phyloP scores from a whole-genome alignment of 2,797 vertebrate species.

The Hydrophis major region DNA sequence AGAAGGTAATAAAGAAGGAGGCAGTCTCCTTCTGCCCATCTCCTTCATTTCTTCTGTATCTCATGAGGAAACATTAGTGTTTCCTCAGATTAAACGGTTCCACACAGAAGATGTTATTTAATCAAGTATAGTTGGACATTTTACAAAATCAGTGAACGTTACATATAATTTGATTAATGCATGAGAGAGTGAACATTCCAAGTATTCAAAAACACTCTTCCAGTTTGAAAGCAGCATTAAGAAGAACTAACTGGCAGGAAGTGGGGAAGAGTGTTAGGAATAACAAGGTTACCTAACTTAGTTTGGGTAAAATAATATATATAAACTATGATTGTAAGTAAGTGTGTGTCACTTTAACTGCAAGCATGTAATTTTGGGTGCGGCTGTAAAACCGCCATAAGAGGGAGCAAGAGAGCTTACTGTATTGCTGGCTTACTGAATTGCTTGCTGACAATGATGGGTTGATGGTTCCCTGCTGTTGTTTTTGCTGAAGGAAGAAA shows the following conservation, averaged over 20 bases:
- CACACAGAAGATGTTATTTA: background rate
- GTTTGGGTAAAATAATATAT: no score
- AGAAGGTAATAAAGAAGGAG: background rate
- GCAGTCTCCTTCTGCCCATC: background rate
- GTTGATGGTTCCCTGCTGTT: no score
- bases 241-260: background rate
- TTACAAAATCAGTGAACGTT: background rate
- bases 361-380: no score
- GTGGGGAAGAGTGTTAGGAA: background rate
- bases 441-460: no score
- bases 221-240: background rate
- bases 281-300: no score
- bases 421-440: no score
- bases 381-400: no score
- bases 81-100: background rate
- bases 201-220: background rate
- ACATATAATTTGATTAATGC: background rate
- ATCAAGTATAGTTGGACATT: background rate
- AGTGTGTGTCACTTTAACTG: no score
- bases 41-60: background rate
- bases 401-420: no score
- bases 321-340: no score
- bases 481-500: no score
- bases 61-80: background rate
- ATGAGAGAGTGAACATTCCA: fast-evolving